Percentiles rank a stretch among this genome's conserved stretches.
phyloP scores from a whole-genome alignment of 2,113 vertebrate genomes.

The Nerophis lumbriciformis region DNA sequence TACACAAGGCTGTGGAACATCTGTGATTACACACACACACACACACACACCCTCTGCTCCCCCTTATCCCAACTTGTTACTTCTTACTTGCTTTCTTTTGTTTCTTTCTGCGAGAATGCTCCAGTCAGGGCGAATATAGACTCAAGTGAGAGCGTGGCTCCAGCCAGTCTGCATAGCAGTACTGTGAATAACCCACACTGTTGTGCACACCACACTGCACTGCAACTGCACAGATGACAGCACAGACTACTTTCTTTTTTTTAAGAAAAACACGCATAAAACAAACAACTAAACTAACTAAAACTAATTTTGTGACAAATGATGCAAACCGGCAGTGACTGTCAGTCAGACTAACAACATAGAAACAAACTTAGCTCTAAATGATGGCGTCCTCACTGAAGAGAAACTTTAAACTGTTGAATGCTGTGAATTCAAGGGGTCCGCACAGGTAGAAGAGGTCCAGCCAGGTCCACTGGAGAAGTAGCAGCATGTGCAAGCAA shows the following conservation, averaged over 20 bases:
- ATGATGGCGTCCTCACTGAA: not conserved
- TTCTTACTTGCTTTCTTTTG: constrained; percentile 13
- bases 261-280: not conserved
- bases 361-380: not conserved
- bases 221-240: constrained; percentile 26
- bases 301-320: not conserved
- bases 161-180: constrained; percentile 67
- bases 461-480: not conserved
- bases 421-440: not conserved
- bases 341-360: not conserved
- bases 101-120: constrained; percentile 19
- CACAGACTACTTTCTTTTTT: not conserved
- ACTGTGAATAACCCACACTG: constrained; percentile 59
- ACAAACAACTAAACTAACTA: not conserved
- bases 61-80: not conserved
- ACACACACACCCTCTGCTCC: constrained; percentile 1
- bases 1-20: constrained; percentile 46
- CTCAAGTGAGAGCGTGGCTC: constrained; percentile 44
- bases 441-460: not conserved
- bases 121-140: constrained; percentile 14
- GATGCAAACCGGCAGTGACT: not conserved
- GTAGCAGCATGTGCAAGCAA: constrained; percentile 3
- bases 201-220: constrained; percentile 11
- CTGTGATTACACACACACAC: constrained; percentile 28
- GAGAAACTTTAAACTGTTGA: not conserved